A percentile compares a stretch with the other conserved stretches of the same genome.
phyloP scores from a whole-genome alignment of 2,113 vertebrate genomes.

The Odontophorus gujanensis region DNA sequence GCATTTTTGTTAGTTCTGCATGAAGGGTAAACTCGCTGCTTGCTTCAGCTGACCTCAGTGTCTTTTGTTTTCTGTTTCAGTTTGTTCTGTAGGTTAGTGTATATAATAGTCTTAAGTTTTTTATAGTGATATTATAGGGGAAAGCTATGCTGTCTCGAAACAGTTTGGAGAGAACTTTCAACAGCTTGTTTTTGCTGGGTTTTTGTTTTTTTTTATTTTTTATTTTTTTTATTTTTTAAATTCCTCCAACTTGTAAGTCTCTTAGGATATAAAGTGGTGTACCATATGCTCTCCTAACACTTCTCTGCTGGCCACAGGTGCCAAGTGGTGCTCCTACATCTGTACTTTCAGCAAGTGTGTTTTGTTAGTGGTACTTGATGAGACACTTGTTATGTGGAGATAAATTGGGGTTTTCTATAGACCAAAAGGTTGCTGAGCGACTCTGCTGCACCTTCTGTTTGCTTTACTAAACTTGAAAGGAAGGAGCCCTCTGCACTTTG shows the following conservation, averaged over 20 bases:
- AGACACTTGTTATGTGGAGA: constrained; percentile 33
- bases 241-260: constrained; percentile 52
- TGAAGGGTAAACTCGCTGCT: constrained; percentile 18
- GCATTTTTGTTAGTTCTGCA: background rate
- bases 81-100: background rate
- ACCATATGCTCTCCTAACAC: constrained; percentile 65
- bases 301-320: constrained; percentile 68
- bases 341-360: constrained; percentile 50
- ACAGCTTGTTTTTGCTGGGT: background rate
- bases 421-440: background rate
- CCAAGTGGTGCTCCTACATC: constrained; percentile 64
- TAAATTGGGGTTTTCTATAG: background rate
- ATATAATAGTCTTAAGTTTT: background rate
- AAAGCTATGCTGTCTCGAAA: constrained; percentile 66
- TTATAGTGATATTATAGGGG: constrained; percentile 42
- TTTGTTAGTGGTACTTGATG: constrained; percentile 25
- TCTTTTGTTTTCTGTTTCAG: constrained; percentile 7
- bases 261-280: constrained; percentile 23
- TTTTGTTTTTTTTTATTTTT: too few species aligned
- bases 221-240: too few species aligned
- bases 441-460: background rate
- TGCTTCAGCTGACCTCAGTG: constrained; percentile 15
- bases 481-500: background rate
- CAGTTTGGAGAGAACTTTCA: constrained; percentile 54
- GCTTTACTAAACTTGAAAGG: background rate